Base-by-base conservation (phyloP, 92 coral and sea anemone genomes). In the Muricea muricata region DNA sequence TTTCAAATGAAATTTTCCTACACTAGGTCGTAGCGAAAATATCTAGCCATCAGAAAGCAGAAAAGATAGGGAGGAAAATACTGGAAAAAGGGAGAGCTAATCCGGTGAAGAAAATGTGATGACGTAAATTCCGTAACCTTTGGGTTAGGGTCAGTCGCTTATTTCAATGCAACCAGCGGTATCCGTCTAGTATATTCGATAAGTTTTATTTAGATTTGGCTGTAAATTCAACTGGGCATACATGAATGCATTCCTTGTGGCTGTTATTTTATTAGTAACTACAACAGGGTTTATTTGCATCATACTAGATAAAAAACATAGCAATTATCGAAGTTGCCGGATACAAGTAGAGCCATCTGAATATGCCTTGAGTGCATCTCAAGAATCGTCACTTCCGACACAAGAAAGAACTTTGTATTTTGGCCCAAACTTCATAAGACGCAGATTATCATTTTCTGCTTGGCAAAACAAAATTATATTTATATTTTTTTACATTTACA, bases 271-370 rank as follows among this genome's bases (percentile, higher is more conserved):
- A 32, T 71, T 75, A 57, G 65, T 45, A 47, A 75, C 80, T 28
- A 63, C 70, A 42, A 12, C 34, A 20, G 55, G 57, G 79, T 39
- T 8, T 23, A 39, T 42, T 73, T 45, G 21, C 79, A 41, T 73
- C 46, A 48, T 28, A 7, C 58, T 18, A 41, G 79, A 7, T 8
- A 7, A 31, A 39, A 75, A 75, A 75, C 46, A 31, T 1, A 9
- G 54, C 32, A 39, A 75, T 75, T 75, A 50, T 75, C 80, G 65
- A 75, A 75, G 42, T 26, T 75, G 39, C 66, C 80, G 80, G 80
- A 75, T 63, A 32, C 33, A 29, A 60, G 31, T 60, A 0, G 4
- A 60, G 68, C 10, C n/a, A n/a, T n/a, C n/a, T 2, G 34, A 60
- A 7, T 60, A 60, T 60, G 32, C 68, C 21, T 57, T 24, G 33